Evolutionary conservation across 2,113 vertebrate genomes (phyloP), one percentile per base, ranked within the genome.

Genomic region (Albula glossodonta): DNA sequence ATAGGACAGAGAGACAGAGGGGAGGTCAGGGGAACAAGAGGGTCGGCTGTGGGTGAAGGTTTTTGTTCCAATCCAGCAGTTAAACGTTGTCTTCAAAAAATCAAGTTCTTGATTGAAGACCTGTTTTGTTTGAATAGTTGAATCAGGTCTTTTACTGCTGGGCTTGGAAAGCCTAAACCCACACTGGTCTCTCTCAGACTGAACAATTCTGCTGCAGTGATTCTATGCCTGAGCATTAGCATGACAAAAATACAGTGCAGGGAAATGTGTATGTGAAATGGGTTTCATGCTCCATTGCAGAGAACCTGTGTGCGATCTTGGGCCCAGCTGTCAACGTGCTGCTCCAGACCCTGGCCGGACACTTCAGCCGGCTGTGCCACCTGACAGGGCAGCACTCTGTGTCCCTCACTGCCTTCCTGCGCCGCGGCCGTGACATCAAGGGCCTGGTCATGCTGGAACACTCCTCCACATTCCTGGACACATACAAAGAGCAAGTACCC

Each of bases 371-470:
- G 84, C 90, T 99, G 78, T 98, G 97, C 91, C 98, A 98, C 92
- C 94, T 99, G 52, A 98, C 97, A 0, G 98, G 98, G 84, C 98
- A 98, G 92, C 97, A 99, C 85, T 95, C 96, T 66, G 92, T 96
- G 92, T 97, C 97, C 80, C 92, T 99, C 87, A 97, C 96, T 83
- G 95, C 93, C 87, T 97, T 97, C 94, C 95, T 99, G 91, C 96
- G 95, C 2, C 96, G 96, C 7, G 91, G 93, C 12, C 92, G 92
- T 60, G 97, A 98, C 81, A 94, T 97, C 86, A 94, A 94, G 86
- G 96, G 91, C 84, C 93, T 99, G 93, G 96, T 96, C 85, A 92
- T 99, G 88, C 93, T 99, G 88, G 97, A 99, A 90, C 95, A 98
- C 89, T 89, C 95, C 60, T 89, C 89, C 91, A 94, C 99, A 91